Evolutionary conservation across 2,113 vertebrate genomes (phyloP).

Genomic region (Psilopogon haemacephalus): DNA sequence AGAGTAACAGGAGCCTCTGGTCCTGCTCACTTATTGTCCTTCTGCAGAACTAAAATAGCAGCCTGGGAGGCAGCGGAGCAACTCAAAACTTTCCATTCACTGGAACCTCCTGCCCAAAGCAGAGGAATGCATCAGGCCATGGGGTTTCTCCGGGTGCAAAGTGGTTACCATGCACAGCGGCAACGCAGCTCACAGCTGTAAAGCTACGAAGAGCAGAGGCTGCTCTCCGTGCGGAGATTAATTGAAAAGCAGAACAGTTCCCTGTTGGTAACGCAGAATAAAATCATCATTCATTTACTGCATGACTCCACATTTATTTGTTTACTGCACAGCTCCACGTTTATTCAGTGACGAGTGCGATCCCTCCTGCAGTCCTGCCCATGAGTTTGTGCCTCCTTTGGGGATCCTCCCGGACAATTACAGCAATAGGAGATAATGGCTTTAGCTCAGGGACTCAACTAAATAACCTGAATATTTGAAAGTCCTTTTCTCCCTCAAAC

Average conservation of each 20-base stretch:
- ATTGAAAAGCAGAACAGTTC: background rate
- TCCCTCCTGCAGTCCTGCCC: background rate
- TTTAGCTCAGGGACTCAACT: background rate
- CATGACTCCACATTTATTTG: background rate
- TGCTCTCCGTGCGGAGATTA: background rate
- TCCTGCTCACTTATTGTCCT: background rate
- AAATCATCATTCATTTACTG: background rate
- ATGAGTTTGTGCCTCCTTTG: background rate
- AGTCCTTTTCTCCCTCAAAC: background rate
- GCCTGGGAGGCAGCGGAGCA: background rate
- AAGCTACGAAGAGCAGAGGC: background rate
- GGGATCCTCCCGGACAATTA: background rate
- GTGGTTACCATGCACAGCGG: background rate
- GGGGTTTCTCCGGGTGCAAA: background rate
- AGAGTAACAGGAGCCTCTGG: slow-evolving; percentile 1
- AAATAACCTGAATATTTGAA: background rate
- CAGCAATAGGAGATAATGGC: background rate
- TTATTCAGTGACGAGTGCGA: background rate
- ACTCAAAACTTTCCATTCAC: slow-evolving; percentile 33
- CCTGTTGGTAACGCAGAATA: background rate
- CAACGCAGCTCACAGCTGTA: background rate
- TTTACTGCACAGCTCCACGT: background rate
- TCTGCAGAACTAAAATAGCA: slow-evolving; percentile 39
- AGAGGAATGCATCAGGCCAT: background rate
- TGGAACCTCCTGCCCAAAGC: background rate